Percentiles rank a stretch among this genome's conserved stretches.
Conservation (phyloP, 2,113 vertebrate genomes). For the Sinocyclocheilus maitianheensis region DNA sequence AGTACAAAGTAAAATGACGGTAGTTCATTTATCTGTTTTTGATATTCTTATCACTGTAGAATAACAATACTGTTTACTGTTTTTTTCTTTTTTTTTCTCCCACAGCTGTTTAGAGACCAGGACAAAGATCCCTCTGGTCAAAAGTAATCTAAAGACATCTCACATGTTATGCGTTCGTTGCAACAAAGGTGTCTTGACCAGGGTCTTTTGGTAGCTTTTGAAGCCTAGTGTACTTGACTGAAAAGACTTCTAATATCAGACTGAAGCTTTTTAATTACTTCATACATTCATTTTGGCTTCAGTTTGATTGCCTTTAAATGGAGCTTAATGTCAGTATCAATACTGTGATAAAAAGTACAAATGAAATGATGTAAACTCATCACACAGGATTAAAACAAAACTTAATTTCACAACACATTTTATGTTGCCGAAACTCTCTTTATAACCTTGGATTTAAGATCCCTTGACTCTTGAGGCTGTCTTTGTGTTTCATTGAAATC, state of each 20-base stretch:
- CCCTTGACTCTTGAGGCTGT: conserved; percentile 41
- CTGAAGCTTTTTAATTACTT: conserved; percentile 75
- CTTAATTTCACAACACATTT: conserved; percentile 42
- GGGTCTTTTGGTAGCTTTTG: conserved; percentile 75
- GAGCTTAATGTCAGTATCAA: conserved; percentile 59
- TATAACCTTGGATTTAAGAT: conserved; percentile 3
- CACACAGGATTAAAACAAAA: conserved; percentile 33
- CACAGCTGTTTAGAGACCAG: conserved; percentile 37
- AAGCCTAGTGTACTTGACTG: conserved; percentile 78
- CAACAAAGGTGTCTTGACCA: conserved; percentile 74
- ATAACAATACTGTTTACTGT: conserved; percentile 49
- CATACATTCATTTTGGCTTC: conserved; percentile 81
- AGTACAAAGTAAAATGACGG: conserved; percentile 82
- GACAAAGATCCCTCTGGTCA: conserved; percentile 43
- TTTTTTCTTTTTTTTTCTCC: background rate
- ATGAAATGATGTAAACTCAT: conserved; percentile 36
- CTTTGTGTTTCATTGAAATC: conserved; percentile 31
- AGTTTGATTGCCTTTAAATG: conserved; percentile 82
- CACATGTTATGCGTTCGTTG: conserved; percentile 75
- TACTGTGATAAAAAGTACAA: conserved; percentile 64
- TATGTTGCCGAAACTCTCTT: conserved; percentile 8
- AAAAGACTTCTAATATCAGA: conserved; percentile 80
- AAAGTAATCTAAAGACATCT: conserved; percentile 69
- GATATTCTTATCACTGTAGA: conserved; percentile 47
- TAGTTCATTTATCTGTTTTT: conserved; percentile 66